phyloP scores from a whole-genome alignment of 2,797 vertebrate species.

The Loris lydekkerianus region DNA sequence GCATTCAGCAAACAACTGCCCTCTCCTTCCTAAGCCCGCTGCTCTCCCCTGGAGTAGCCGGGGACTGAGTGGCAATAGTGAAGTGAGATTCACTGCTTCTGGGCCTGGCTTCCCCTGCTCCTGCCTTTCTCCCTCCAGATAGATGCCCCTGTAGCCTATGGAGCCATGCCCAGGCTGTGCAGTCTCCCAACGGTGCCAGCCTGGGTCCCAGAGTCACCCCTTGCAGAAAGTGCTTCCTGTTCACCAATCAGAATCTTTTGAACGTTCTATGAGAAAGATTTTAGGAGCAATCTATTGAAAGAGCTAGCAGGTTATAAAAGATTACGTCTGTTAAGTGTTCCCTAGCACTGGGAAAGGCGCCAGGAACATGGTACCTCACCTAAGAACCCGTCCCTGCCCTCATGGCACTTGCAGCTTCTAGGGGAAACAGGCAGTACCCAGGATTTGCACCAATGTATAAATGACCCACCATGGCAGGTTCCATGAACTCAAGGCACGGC shows the following conservation, averaged over 20 bases:
- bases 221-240: too few relatives aligned
- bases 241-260: neutral
- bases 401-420: fast-evolving
- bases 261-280: neutral
- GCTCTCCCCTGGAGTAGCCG: neutral
- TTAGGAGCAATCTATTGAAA: fast-evolving
- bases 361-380: fast-evolving
- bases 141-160: neutral
- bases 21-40: neutral
- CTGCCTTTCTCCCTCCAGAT: neutral
- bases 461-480: neutral
- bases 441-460: neutral
- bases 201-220: neutral
- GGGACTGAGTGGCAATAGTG: neutral
- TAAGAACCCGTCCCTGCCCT: too few relatives aligned
- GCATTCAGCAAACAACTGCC: neutral
- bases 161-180: fast-evolving
- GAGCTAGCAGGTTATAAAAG: neutral
- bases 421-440: neutral
- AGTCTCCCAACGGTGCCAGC: fast-evolving
- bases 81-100: neutral
- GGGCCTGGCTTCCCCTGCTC: neutral
- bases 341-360: fast-evolving
- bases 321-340: fast-evolving
- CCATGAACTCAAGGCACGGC: neutral